Conservation (phyloP, 2,113 vertebrate species). For the Heptranchias perlo region DNA sequence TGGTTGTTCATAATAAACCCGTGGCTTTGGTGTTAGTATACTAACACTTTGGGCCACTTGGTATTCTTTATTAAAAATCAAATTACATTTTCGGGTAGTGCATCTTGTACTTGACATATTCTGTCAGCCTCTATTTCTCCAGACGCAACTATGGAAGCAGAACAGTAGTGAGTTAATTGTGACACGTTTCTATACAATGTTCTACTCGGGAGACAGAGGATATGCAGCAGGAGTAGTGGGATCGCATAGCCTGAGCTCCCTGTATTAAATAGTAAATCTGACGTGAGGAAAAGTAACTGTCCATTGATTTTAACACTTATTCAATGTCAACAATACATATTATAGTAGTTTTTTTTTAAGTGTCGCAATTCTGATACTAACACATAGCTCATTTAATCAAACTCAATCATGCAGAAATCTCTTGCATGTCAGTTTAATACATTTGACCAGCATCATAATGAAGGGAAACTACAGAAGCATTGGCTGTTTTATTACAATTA, state of each 20-base stretch:
- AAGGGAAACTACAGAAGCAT: neutral
- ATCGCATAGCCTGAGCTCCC: neutral
- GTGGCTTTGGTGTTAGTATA: neutral
- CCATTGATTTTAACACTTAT: neutral
- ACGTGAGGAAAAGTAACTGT: neutral
- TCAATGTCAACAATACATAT: neutral
- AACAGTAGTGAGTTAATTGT: neutral
- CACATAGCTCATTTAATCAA: neutral
- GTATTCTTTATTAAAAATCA: neutral
- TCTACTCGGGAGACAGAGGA: neutral
- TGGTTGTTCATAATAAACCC: no score
- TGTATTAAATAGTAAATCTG: neutral
- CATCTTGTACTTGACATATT: neutral
- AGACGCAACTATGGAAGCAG: neutral
- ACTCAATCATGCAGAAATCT: neutral
- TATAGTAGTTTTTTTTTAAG: neutral
- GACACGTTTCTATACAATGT: neutral
- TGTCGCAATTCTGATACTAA: neutral
- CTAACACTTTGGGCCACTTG: neutral
- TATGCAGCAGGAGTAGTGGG: neutral
- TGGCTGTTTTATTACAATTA: neutral
- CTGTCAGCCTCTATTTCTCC: neutral
- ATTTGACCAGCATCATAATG: no score
- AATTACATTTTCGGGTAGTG: neutral
- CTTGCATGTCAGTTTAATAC: neutral